Percentiles rank a stretch among this genome's conserved stretches.
Evolutionary conservation across 2,113 vertebrate genomes (phyloP).

Genomic region (Chloropsis hardwickii): DNA sequence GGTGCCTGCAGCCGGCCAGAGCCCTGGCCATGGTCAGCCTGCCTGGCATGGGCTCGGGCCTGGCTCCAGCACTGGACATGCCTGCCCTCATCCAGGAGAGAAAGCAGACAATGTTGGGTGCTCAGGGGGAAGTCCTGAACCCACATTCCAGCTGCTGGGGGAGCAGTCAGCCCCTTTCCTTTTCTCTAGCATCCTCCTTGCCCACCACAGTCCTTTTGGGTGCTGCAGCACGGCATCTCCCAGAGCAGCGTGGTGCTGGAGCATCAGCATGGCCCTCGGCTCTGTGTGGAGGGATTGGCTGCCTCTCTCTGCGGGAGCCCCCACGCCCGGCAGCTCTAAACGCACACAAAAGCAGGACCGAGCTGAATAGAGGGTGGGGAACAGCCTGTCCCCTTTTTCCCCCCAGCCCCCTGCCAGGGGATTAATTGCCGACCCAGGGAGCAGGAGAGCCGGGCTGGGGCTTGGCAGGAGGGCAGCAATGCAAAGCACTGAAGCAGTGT

Average conservation of each 20-base stretch:
- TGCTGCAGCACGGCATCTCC: background rate
- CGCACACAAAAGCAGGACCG: background rate
- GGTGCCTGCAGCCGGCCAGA: background rate
- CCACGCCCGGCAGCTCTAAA: background rate
- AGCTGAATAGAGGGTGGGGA: background rate
- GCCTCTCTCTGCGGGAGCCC: background rate
- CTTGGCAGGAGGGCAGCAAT: background rate
- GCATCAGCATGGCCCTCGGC: background rate
- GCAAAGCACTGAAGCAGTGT: background rate
- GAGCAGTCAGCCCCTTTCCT: background rate
- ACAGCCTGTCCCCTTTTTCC: background rate
- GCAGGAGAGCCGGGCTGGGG: background rate
- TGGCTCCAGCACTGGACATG: background rate
- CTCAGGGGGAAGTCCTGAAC: background rate
- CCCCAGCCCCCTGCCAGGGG: background rate
- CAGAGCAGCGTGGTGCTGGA: background rate
- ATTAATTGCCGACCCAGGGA: background rate
- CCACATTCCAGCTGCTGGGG: background rate
- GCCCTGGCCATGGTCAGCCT: background rate
- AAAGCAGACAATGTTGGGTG: background rate
- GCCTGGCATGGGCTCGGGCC: background rate
- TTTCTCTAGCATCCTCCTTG: background rate
- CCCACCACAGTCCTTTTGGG: background rate
- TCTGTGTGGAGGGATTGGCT: background rate
- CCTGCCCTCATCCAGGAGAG: fast-evolving